These are phyloP conservation scores for Harpegnathos saltator DNA, from an alignment of 1,140 invertebrate species.

Conservation along the genomic window DNA sequence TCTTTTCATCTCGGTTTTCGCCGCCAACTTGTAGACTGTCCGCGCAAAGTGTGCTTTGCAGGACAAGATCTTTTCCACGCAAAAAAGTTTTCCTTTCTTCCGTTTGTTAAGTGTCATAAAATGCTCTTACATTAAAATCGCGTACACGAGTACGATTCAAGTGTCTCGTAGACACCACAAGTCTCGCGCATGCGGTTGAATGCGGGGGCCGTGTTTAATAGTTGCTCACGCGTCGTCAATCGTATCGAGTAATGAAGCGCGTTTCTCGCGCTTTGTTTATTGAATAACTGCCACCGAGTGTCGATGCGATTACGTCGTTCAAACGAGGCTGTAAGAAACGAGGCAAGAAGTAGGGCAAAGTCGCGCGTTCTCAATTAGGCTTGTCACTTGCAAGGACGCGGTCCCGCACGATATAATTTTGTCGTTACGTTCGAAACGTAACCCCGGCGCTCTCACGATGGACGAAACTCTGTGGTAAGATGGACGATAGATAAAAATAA, in stretches of 20 bases:
- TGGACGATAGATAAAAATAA: no score
- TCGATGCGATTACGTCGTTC: slow-evolving; percentile 25
- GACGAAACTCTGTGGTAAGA: not conserved
- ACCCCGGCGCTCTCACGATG: not conserved
- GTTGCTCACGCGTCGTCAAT: not conserved
- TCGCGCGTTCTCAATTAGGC: slow-evolving; percentile 10
- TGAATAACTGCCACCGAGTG: not conserved
- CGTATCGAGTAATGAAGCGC: slow-evolving; percentile 41
- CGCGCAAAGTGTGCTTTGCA: no score
- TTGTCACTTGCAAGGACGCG: slow-evolving; percentile 18
- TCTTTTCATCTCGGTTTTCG: no score
- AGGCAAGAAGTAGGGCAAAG: slow-evolving; percentile 35
- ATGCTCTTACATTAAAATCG: not conserved
- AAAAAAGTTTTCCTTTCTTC: no score
- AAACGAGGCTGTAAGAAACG: slow-evolving; percentile 12
- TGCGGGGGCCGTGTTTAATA: slow-evolving; percentile 22
- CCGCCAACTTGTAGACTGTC: no score
- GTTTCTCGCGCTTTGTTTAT: slow-evolving; percentile 34
- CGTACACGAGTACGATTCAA: not conserved
- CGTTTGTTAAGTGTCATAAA: not conserved
- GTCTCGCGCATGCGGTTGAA: slow-evolving; percentile 4
- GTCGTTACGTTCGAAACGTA: not conserved
- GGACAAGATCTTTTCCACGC: no score
- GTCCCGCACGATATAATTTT: not conserved
- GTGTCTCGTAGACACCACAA: not conserved